Base-by-base conservation (phyloP, 2,113 vertebrate species). In the Hucho hucho region DNA sequence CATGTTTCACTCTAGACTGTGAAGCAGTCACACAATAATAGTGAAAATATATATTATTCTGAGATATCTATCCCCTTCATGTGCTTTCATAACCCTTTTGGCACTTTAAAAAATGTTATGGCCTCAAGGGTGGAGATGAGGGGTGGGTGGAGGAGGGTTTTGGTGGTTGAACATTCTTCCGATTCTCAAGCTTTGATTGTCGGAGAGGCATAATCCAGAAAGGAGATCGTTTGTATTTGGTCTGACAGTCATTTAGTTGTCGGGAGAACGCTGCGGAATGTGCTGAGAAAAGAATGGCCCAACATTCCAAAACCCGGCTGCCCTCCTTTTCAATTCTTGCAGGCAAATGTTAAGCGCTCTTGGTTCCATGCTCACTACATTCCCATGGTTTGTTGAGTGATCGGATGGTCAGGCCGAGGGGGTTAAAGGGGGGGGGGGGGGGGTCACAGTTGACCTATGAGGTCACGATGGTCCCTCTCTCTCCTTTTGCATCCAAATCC, bases 231-330 rank as follows among this genome's bases (percentile, higher is more conserved):
- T 89, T 89, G 83, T 87, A 53, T 81, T 72, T 47, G 22, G 80
- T 61, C 68, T 89, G 83, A 84, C 80, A 81, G 37, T 43, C 83
- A 11, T 74, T 79, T 88, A 70, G 81, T 87, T 88, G 87, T 88
- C 43, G 43, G 69, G 12, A 86, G 82, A 70, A 82, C n/a, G 4
- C 81, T 1, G 74, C 76, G 87, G 91, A 92, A 93, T 92, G 89
- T 89, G 89, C 64, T 4, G 77, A 83, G 83, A 88, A 90, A 88
- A 84, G 84, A 85, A 75, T 89, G 90, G 90, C 90, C 92, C 84
- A 53, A 37, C 81, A 88, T 91, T 90, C 89, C 92, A 22, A 81
- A 86, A 79, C 82, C 78, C 76, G 78, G 77, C 73, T 70, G 29
- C 6, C 84, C 84, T 84, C 83, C 87, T 86, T 89, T 81, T 90